phyloP scores from a whole-genome alignment of 1,140 invertebrate genomes.

The Pollicipes pollicipes region DNA sequence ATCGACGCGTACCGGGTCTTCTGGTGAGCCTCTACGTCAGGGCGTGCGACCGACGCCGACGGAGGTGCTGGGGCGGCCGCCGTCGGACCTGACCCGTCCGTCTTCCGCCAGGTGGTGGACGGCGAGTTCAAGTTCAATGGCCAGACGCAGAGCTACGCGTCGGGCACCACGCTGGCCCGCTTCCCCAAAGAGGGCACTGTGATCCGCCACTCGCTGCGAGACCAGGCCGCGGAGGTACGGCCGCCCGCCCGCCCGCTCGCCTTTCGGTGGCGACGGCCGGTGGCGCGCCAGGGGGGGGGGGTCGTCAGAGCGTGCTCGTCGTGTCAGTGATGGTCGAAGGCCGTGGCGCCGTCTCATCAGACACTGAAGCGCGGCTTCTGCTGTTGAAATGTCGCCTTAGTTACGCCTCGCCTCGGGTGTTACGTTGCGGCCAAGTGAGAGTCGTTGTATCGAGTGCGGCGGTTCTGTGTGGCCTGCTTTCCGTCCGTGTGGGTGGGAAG shows the following conservation, averaged over 20 bases:
- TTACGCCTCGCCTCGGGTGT: too few species aligned
- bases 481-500: too few species aligned
- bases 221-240: slow-evolving; percentile 16
- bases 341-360: too few species aligned
- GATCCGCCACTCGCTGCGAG: slow-evolving; percentile 43
- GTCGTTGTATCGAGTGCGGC: too few species aligned
- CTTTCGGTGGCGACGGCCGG: too few species aligned
- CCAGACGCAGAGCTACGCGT: slow-evolving; percentile 76
- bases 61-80: background rate
- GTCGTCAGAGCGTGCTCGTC: background rate
- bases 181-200: slow-evolving; percentile 54
- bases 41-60: too few species aligned
- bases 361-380: too few species aligned
- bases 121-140: slow-evolving; percentile 72
- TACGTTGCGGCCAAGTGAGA: too few species aligned
- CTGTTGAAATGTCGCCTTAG: too few species aligned
- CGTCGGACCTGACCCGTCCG: background rate
- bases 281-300: slow-evolving; percentile 2
- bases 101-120: slow-evolving; percentile 35
- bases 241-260: slow-evolving; percentile 5
- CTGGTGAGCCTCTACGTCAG: too few species aligned
- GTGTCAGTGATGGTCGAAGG: background rate
- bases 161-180: slow-evolving; percentile 60
- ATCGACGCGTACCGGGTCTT: background rate
- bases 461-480: too few species aligned